Evolutionary conservation across 2,113 vertebrate genomes (phyloP).

Genomic region (Xiphorhynchus elegans): DNA sequence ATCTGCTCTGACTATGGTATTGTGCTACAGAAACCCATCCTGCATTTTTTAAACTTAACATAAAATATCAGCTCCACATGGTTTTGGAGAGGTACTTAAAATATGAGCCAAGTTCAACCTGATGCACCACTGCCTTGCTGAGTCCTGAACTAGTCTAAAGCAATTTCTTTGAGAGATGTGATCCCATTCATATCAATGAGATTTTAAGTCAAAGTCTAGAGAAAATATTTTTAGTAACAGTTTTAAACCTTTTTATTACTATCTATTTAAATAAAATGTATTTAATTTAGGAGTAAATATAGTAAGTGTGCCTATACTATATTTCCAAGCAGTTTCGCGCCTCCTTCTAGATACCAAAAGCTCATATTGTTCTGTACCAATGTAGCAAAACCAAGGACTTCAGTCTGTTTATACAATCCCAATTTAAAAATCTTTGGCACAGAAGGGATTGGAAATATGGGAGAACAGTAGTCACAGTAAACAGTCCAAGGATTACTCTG

Average conservation of each 20-base stretch:
- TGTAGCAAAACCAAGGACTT: not conserved
- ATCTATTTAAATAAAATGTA: not conserved
- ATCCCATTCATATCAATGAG: not conserved
- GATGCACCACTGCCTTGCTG: not conserved
- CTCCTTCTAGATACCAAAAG: not conserved
- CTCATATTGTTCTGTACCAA: not conserved
- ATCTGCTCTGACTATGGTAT: not conserved
- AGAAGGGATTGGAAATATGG: not conserved
- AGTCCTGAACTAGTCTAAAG: constrained; percentile 8
- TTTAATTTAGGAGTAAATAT: not conserved
- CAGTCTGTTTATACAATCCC: not conserved
- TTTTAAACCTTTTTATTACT: not conserved
- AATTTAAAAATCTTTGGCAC: constrained; percentile 4
- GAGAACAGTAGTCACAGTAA: not conserved
- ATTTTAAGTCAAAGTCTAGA: constrained; percentile 6
- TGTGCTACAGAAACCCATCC: not conserved
- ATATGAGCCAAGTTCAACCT: constrained; percentile 23
- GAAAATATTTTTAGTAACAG: not conserved
- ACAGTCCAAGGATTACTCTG: not conserved
- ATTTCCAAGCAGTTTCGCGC: not conserved
- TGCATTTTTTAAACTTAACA: constrained; percentile 28
- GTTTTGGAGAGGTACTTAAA: constrained; percentile 1
- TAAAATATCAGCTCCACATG: constrained; percentile 2
- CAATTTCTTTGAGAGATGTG: not conserved
- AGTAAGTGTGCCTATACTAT: not conserved